Evolutionary conservation across 1,140 invertebrate species (phyloP).

Genomic region (Ceratoteleas bidentatus): DNA sequence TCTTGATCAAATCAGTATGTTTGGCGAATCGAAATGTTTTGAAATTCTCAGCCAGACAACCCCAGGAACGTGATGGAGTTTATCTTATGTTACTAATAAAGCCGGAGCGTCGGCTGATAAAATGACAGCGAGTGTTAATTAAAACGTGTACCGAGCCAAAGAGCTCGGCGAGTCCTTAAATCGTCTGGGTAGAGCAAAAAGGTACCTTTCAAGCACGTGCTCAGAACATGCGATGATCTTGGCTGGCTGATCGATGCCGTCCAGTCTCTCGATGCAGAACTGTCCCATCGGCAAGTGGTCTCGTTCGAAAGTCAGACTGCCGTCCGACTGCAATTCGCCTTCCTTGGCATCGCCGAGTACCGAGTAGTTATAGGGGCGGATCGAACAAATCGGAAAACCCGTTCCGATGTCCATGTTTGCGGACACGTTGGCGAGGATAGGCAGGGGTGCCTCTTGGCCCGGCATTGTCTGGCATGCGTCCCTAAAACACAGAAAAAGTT

Average conservation of each 20-base stretch:
- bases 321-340: conserved; percentile 76
- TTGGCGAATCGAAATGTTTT: too few relatives aligned
- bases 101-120: conserved; percentile 10
- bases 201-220: conserved; percentile 77
- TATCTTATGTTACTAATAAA: conserved; percentile 30
- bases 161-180: conserved; percentile 10
- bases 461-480: conserved; percentile 76
- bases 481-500: conserved; percentile 64
- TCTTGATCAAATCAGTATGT: too few relatives aligned
- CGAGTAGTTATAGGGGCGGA: conserved; percentile 75
- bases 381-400: conserved; percentile 82
- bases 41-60: not conserved
- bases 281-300: conserved; percentile 78
- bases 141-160: conserved; percentile 11
- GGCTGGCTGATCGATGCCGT: conserved; percentile 79
- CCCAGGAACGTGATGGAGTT: not conserved
- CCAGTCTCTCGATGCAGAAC: conserved; percentile 85
- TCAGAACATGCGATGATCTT: conserved; percentile 85
- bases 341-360: conserved; percentile 81
- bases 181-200: conserved; percentile 11
- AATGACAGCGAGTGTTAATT: conserved; percentile 20
- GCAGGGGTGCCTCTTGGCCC: conserved; percentile 71
- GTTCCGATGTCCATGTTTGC: conserved; percentile 75
- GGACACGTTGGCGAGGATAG: conserved; percentile 74
- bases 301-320: conserved; percentile 80